These are phyloP conservation scores for Drosophila kambysellisi DNA, from an alignment of 2,888 invertebrate genomes.

Conservation along the genomic window DNA sequence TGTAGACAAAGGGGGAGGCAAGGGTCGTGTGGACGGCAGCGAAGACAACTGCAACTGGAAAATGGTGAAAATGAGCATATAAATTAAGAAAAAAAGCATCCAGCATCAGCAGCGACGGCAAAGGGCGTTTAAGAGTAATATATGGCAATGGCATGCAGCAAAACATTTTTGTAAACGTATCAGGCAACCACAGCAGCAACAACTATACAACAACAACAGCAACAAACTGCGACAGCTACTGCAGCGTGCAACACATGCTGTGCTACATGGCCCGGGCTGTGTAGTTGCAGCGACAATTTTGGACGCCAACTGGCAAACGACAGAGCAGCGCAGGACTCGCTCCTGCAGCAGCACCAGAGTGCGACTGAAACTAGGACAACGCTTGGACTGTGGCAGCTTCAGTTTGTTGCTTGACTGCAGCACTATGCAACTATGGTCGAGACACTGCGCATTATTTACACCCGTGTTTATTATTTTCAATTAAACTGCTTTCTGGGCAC, in stretches of 20 bases:
- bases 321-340: constrained; percentile 36
- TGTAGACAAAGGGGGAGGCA: background rate
- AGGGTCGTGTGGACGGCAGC: background rate
- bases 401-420: constrained; percentile 28
- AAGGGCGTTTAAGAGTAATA: constrained; percentile 77
- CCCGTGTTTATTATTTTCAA: constrained; percentile 79
- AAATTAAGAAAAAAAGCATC: constrained; percentile 63
- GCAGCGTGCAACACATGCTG: constrained; percentile 81
- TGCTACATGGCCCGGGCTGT: constrained; percentile 68
- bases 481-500: constrained; percentile 64
- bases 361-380: constrained; percentile 45
- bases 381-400: constrained; percentile 19
- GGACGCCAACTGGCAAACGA: constrained; percentile 26
- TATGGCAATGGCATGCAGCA: constrained; percentile 77
- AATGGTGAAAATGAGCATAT: constrained; percentile 80
- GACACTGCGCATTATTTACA: constrained; percentile 73
- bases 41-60: constrained; percentile 60
- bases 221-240: constrained; percentile 40
- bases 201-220: constrained; percentile 41
- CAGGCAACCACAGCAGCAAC: constrained; percentile 50
- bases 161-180: constrained; percentile 76
- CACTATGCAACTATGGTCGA: constrained; percentile 33
- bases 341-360: constrained; percentile 26
- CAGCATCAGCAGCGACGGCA: constrained; percentile 44
- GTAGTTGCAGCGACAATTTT: constrained; percentile 61